A percentile compares a stretch with the other conserved stretches of the same genome.
These are phyloP conservation scores for Spilarctia lutea DNA, from an alignment of 2,888 invertebrate genomes.

Conservation along the genomic window DNA sequence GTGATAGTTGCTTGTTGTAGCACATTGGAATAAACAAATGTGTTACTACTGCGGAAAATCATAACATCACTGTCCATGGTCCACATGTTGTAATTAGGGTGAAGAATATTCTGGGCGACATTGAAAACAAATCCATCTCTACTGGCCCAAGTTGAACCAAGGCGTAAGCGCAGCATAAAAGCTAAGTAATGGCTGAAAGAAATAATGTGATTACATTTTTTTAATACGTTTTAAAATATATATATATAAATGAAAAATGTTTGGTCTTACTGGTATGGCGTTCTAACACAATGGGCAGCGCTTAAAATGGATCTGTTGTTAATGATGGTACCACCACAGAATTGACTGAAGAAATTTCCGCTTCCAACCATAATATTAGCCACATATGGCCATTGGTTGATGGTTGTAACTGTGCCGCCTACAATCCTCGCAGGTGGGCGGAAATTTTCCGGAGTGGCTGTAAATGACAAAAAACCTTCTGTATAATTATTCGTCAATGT, in stretches of 20 bases:
- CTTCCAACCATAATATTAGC: constrained; percentile 40
- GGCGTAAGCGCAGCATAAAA: no score
- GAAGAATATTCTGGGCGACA: no score
- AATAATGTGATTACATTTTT: no score
- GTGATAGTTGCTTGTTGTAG: constrained; percentile 50
- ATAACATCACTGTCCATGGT: constrained; percentile 13
- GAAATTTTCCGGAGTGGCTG: background rate
- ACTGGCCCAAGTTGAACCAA: no score
- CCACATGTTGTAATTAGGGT: no score
- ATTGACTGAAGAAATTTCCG: constrained; percentile 32
- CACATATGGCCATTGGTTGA: constrained; percentile 49
- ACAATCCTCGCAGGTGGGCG: background rate
- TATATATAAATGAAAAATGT: no score
- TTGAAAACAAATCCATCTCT: no score
- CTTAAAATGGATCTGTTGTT: constrained; percentile 58
- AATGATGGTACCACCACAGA: constrained; percentile 57
- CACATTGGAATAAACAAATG: constrained; percentile 29
- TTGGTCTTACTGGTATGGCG: background rate
- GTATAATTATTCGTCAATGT: no score
- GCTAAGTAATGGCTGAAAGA: no score
- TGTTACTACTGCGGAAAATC: background rate
- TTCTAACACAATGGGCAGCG: constrained; percentile 59
- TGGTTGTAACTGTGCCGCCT: constrained; percentile 15
- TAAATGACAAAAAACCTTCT: background rate
- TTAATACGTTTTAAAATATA: no score